phyloP scores from a whole-genome alignment of 2,113 vertebrate genomes.

The Xiphophorus hellerii region DNA sequence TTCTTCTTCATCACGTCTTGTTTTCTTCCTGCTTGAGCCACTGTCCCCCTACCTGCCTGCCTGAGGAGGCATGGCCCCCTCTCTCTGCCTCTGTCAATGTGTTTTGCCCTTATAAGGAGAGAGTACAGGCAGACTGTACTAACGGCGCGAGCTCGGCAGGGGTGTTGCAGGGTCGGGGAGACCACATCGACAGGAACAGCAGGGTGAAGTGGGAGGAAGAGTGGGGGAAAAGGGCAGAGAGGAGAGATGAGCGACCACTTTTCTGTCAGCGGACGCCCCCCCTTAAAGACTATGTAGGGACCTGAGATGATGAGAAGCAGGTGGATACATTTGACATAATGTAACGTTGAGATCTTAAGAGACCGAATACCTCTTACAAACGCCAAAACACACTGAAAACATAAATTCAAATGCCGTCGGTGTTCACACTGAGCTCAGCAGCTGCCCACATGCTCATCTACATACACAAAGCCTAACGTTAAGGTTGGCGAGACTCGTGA shows the following conservation, averaged over 20 bases:
- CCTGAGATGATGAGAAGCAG: conserved; percentile 42
- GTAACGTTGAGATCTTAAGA: conserved; percentile 24
- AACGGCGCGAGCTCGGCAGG: conserved; percentile 67
- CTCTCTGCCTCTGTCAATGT: conserved; percentile 77
- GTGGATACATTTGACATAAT: conserved; percentile 42
- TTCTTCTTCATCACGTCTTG: conserved; percentile 35
- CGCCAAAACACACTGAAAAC: conserved; percentile 16
- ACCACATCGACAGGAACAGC: conserved; percentile 31
- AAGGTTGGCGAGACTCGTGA: conserved; percentile 40
- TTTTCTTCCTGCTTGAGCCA: conserved; percentile 36
- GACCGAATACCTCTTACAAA: conserved; percentile 7
- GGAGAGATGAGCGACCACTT: conserved; percentile 44
- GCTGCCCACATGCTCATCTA: conserved; percentile 60
- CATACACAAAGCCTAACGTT: conserved; percentile 45
- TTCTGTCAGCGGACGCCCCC: conserved; percentile 65
- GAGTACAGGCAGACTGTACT: conserved; percentile 81
- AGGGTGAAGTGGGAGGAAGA: conserved; percentile 41
- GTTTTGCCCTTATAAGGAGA: conserved; percentile 87
- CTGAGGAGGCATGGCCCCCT: conserved; percentile 71
- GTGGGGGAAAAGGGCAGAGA: conserved; percentile 20
- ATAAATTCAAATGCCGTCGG: conserved; percentile 21
- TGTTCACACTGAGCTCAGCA: conserved; percentile 43
- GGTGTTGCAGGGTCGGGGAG: conserved; percentile 69
- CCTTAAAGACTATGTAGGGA: background rate
- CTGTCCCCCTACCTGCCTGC: conserved; percentile 75